These are phyloP conservation scores for Hyalella azteca DNA, from an alignment of 2,888 invertebrate species.

Conservation along the genomic window DNA sequence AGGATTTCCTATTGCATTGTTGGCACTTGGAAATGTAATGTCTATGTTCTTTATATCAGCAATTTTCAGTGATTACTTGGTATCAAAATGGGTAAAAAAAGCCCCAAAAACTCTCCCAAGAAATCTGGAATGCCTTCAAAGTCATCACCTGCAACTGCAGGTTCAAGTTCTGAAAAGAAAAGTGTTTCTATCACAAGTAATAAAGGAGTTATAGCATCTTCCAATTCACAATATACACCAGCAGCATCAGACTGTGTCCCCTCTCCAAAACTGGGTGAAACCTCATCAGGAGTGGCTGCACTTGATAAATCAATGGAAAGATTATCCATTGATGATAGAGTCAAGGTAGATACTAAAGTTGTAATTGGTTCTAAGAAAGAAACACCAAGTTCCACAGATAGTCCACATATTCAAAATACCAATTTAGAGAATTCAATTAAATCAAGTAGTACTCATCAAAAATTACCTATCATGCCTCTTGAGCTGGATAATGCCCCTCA, in stretches of 20 bases:
- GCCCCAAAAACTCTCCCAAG: constrained; percentile 19
- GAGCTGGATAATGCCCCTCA: no score
- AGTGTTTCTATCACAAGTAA: neutral
- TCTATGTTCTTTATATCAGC: no score
- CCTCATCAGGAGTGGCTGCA: neutral
- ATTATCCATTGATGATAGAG: neutral
- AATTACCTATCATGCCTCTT: no score
- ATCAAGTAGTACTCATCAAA: no score
- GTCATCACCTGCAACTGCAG: constrained; percentile 1
- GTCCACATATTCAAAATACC: no score
- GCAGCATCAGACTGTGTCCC: neutral
- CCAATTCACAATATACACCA: neutral
- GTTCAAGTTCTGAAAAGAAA: constrained; percentile 4
- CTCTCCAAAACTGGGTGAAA: neutral
- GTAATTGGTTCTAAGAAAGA: no score
- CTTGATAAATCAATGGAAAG: neutral
- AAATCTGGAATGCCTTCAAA: neutral
- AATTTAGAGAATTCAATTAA: no score
- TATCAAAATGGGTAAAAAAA: constrained; percentile 20
- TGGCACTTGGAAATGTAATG: no score
- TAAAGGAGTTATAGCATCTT: neutral
- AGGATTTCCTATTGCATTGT: no score
- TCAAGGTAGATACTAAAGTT: no score
- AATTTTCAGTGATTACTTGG: no score
- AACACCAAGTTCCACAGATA: no score